A percentile compares a stretch with the other conserved stretches of the same genome.
Evolutionary conservation across 30 jellyfish, hydroid and myxozoan genomes (phyloP).

Genomic region (Morbakka virulenta): DNA sequence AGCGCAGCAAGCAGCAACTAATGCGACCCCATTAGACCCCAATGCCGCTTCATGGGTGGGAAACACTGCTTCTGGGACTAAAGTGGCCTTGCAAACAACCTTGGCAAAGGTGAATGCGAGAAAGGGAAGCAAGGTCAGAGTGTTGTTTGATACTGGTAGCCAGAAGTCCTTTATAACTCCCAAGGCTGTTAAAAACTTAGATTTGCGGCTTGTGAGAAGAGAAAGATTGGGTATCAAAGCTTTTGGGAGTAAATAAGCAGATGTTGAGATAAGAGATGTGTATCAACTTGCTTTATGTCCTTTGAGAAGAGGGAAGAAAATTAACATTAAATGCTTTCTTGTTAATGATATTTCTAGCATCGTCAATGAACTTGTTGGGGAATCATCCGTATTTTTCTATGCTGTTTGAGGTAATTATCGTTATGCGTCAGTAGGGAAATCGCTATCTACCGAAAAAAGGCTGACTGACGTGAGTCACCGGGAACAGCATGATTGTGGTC

Average conservation of each 20-base stretch:
- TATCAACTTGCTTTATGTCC: conserved; percentile 29
- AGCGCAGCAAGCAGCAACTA: background rate
- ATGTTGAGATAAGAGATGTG: conserved; percentile 44
- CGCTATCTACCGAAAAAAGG: no score
- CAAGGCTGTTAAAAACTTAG: background rate
- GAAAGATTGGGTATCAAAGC: conserved; percentile 48
- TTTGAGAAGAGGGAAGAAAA: background rate
- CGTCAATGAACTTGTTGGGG: conserved; percentile 31
- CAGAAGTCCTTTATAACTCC: conserved; percentile 4
- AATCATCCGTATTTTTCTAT: no score
- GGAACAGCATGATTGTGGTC: no score
- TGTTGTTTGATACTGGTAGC: conserved; percentile 5
- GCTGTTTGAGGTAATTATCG: no score
- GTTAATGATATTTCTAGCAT: conserved; percentile 47
- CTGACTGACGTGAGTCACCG: no score
- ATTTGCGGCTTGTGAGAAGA: conserved; percentile 36
- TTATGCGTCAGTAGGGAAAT: no score
- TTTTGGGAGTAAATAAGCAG: conserved; percentile 53
- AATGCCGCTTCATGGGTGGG: conserved; percentile 24
- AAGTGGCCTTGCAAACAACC: conserved; percentile 29
- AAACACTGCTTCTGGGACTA: background rate
- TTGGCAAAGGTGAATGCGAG: background rate
- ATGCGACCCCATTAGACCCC: background rate
- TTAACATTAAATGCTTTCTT: conserved; percentile 40
- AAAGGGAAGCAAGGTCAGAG: conserved; percentile 1